A percentile compares a stretch with the other conserved stretches of the same genome.
Conservation (phyloP, 1,140 invertebrate species). For the Drosophila triauraria region DNA sequence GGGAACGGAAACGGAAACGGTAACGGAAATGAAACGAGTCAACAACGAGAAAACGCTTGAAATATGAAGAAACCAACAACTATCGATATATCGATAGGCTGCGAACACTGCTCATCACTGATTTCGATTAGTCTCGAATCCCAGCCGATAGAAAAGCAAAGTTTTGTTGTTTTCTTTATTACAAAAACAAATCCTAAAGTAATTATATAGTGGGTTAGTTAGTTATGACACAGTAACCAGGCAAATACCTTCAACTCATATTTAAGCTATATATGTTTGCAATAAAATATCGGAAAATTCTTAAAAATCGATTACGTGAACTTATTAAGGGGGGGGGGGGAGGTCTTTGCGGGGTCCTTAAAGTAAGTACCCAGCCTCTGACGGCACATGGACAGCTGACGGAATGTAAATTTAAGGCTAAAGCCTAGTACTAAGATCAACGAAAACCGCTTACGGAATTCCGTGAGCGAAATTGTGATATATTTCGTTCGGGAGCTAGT, state of each 20-base stretch:
- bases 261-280: constrained; percentile 80
- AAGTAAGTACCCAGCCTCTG: background rate
- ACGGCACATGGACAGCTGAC: too few species aligned
- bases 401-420: too few species aligned
- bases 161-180: constrained; percentile 53
- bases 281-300: constrained; percentile 79
- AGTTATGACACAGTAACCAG: constrained; percentile 74
- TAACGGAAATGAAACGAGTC: constrained; percentile 53
- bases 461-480: too few species aligned
- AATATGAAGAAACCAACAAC: constrained; percentile 48
- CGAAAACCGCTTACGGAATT: too few species aligned
- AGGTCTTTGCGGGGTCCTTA: too few species aligned
- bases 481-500: too few species aligned
- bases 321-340: too few species aligned
- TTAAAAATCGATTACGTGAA: background rate
- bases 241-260: constrained; percentile 79
- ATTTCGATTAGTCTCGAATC: constrained; percentile 37
- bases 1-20: background rate
- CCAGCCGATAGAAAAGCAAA: constrained; percentile 19
- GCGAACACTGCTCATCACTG: constrained; percentile 30
- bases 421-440: too few species aligned
- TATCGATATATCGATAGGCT: constrained; percentile 11
- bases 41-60: constrained; percentile 65
- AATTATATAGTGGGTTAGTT: constrained; percentile 71
- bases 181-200: constrained; percentile 64